phyloP scores from a whole-genome alignment of 1,140 invertebrate genomes.

The Diachasmimorpha longicaudata region DNA sequence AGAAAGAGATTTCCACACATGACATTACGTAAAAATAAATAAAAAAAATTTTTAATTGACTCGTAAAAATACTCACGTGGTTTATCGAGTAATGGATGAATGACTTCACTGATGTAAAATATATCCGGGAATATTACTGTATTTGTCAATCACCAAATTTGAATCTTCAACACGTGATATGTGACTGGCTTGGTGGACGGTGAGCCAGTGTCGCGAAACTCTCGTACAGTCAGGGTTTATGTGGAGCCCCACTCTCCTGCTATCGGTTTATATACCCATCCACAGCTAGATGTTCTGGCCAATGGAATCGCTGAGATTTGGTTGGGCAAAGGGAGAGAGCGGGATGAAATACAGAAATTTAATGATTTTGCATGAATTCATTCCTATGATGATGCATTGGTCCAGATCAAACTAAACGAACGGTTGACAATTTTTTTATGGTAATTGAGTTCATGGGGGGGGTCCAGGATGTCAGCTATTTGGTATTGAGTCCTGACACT shows the following conservation, averaged over 20 bases:
- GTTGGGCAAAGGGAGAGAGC: neutral
- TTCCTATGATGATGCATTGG: no score
- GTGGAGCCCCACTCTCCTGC: conserved; percentile 22
- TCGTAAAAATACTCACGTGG: no score
- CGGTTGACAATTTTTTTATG: no score
- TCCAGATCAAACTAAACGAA: no score
- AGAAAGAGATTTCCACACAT: no score
- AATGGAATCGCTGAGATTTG: neutral
- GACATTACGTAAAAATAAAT: no score
- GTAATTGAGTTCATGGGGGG: neutral
- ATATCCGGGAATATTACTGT: neutral
- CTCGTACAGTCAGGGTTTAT: conserved; percentile 30
- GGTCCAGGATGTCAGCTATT: neutral
- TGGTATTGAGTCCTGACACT: neutral
- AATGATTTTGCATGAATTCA: neutral
- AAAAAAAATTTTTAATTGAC: no score
- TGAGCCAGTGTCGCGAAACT: conserved; percentile 27
- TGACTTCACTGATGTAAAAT: neutral
- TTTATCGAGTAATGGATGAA: no score
- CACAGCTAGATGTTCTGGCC: neutral
- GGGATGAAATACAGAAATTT: neutral
- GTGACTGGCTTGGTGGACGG: conserved; percentile 20
- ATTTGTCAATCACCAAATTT: neutral
- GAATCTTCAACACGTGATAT: neutral
- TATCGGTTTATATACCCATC: conserved; percentile 9